phyloP scores from a whole-genome alignment of 37 sponge, comb jelly and placozoan species.

The Geodia barretti region DNA sequence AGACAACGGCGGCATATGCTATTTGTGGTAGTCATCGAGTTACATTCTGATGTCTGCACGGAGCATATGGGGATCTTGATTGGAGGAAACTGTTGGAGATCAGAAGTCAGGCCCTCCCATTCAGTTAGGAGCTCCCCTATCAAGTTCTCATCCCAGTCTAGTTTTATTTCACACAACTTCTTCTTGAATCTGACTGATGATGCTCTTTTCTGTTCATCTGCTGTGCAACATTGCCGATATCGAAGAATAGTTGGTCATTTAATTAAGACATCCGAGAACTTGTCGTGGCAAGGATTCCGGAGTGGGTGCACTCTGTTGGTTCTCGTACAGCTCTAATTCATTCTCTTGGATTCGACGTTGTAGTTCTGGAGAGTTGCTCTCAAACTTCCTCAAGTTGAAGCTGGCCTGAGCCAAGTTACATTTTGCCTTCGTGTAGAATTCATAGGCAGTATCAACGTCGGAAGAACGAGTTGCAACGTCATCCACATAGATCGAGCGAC shows the following conservation, averaged over 20 bases:
- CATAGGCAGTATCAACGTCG: constrained; percentile 7
- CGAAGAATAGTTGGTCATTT: constrained; percentile 2
- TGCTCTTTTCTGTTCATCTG: not conserved
- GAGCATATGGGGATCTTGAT: not conserved
- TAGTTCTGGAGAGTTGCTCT: constrained; percentile 9
- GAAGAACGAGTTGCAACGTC: not conserved
- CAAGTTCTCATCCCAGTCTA: no score
- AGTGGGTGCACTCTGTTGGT: no score
- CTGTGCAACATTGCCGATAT: not conserved
- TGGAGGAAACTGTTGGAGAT: not conserved
- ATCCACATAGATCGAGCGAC: constrained; percentile 28
- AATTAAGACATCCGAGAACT: no score
- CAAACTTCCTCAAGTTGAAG: constrained; percentile 16
- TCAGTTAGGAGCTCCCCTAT: constrained; percentile 5
- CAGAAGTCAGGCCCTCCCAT: not conserved
- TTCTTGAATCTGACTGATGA: not conserved
- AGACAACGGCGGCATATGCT: no score
- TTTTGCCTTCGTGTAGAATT: constrained; percentile 5
- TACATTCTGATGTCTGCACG: not conserved
- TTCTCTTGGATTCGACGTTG: not conserved
- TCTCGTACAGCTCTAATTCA: not conserved
- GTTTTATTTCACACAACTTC: not conserved
- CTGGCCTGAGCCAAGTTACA: not conserved
- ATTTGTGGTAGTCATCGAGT: not conserved
- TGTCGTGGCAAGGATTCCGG: no score